Evolutionary conservation across 2,888 invertebrate genomes (phyloP), one percentile per base, ranked within the genome.

Genomic region (Trichogramma dendrolimi): DNA sequence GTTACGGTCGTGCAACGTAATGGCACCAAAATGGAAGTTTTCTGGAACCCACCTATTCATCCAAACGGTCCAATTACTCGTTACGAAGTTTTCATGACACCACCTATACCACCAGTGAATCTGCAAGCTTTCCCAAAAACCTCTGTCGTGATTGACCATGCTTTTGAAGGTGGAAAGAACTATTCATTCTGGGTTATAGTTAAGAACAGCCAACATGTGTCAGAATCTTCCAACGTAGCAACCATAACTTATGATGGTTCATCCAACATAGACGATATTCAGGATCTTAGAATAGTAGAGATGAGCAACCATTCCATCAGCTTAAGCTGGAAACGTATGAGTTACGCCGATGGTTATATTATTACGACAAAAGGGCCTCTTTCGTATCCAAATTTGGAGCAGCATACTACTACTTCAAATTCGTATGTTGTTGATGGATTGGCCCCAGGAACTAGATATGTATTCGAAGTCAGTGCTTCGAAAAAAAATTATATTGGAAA

Each of bases 151-250:
- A 81, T 88, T 67, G 81, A 82, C 44, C 83, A 84, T 4, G 80
- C 80, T 42, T 84, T 87, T 63, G 80, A 83, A 49, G 79, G 85
- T 10, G 83, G 84, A 11, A 73, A 75, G 10, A 85, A 84, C 64
- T 91, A 91, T 76, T 85, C 86, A 0, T 89, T 91, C 79, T 89
- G 88, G 87, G 89, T 90, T 5, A 83, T 85, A 5, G 91, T 91
- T 0, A 82, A 83, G 49, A 91, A 90, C 75, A 80, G 80, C 11
- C 81, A 81, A 1, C 82, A 81, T 70, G 83, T 84, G 44, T 91
- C 91, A 0, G 79, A 80, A 4, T 81, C 82, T 1, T 90, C 91
- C 0, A 80, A 83, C 11, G 81, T 85, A 3, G 80, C 81, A 5
- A 81, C 79, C 5, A 73, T 91, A 8, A 79, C 79, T 1, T 90